Evolutionary conservation across 2,113 vertebrate genomes (phyloP), one percentile per base, ranked within the genome.

Genomic region (Pedetes capensis): DNA sequence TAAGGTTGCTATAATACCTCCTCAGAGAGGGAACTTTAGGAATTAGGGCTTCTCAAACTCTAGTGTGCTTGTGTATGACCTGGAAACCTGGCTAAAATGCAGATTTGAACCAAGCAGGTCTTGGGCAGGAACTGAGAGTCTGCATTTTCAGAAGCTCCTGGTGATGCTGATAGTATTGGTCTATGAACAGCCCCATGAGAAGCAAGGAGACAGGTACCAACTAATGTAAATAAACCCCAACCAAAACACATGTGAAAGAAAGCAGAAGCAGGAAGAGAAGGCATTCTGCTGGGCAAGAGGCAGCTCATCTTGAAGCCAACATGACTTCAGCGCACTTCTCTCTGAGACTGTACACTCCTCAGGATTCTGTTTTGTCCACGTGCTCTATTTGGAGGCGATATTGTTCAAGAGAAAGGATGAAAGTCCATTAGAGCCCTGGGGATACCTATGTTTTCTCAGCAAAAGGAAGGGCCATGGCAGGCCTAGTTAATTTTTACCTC

Each of bases 401-500:
- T 37, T 55, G 39, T 87, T 89, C 89, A 59, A 66, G 78, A 75
- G 79, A 94, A 82, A 64, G 27, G 57, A 92, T 94, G 63, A 2
- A 49, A 87, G 68, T 79, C 66, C 44, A 49, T 68, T 53, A 78
- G 87, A 79, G 74, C 79, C 79, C 93, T 87, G 49, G 51, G 82
- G 91, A 95, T 25, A 17, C 74, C 83, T 44, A 17, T 66, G 66
- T 91, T 93, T 96, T 47, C 88, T 93, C 87, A 61, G 61, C 82
- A 53, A 59, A 90, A 96, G 79, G 25, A 71, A 74, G 17, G 14
- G 68, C 69, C 16, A 8, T 16, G 61, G 82, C 86, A 55, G 39
- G 42, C 71, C 86, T n/a, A 18, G 55, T 42, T 96, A 61, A 10
- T 80, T 63, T 81, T 71, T 25, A n/a, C n/a, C 9, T 34, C 55